Evolutionary conservation across 2,888 invertebrate species (phyloP).

Genomic region (Sympetrum striolatum): DNA sequence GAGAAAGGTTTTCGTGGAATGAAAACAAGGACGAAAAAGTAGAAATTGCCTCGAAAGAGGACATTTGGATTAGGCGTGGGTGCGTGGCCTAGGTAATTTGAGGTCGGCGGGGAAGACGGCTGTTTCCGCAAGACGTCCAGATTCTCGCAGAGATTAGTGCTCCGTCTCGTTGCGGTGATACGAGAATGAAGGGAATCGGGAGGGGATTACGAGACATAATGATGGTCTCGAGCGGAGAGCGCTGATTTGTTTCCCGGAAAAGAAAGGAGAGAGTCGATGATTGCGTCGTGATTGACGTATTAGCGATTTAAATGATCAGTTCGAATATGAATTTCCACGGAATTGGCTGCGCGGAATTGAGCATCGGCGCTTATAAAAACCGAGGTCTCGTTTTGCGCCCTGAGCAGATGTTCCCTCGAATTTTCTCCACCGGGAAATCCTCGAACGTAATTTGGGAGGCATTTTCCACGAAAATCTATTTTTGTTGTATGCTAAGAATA

Average conservation of each 20-base stretch:
- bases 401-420: no score
- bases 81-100: neutral
- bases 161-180: neutral
- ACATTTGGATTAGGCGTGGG: neutral
- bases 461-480: no score
- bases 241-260: neutral
- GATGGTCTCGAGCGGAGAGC: neutral
- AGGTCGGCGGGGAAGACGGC: neutral
- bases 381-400: no score
- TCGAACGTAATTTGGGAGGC: no score
- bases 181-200: neutral
- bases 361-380: no score
- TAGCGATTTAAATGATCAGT: neutral
- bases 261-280: neutral
- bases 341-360: no score
- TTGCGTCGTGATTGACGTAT: neutral
- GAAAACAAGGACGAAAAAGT: neutral
- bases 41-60: neutral
- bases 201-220: neutral
- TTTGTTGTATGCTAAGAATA: no score
- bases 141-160: neutral
- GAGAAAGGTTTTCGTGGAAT: neutral
- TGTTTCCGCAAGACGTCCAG: neutral
- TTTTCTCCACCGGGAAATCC: no score
- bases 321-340: no score